These are phyloP conservation scores for Anisognathus igniventris DNA, from an alignment of 2,797 vertebrate genomes.

Conservation along the genomic window DNA sequence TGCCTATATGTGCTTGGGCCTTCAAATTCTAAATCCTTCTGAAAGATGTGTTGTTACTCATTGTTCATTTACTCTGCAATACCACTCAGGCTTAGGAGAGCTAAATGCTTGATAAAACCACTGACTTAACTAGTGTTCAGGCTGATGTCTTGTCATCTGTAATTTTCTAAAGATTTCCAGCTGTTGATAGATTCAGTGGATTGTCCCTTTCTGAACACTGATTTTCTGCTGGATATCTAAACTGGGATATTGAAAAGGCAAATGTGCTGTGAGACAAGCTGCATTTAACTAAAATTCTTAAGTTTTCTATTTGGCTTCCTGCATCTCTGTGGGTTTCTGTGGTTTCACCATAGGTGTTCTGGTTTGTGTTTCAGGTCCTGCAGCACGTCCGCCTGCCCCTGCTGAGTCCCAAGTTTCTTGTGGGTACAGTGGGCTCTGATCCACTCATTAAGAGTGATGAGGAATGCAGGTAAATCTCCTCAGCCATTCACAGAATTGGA, in stretches of 20 bases:
- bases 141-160: neutral
- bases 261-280: neutral
- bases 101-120: neutral
- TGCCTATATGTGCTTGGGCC: neutral
- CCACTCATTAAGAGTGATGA: conserved; percentile 98
- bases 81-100: neutral
- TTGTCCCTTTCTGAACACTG: neutral
- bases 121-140: neutral
- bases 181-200: neutral
- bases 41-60: neutral
- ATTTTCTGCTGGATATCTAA: neutral
- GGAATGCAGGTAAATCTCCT: conserved; percentile 88
- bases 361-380: conserved; percentile 81
- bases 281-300: neutral
- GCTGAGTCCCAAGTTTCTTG: conserved; percentile 96
- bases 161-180: neutral
- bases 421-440: conserved; percentile 97
- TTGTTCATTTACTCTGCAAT: neutral
- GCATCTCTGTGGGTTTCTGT: neutral
- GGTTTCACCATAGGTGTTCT: neutral
- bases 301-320: neutral
- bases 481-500: neutral
- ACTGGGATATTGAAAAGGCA: neutral
- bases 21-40: neutral
- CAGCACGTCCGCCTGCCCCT: conserved; percentile 95